Conservation (phyloP, 1,140 invertebrate species). For the Copidosoma floridanum region DNA sequence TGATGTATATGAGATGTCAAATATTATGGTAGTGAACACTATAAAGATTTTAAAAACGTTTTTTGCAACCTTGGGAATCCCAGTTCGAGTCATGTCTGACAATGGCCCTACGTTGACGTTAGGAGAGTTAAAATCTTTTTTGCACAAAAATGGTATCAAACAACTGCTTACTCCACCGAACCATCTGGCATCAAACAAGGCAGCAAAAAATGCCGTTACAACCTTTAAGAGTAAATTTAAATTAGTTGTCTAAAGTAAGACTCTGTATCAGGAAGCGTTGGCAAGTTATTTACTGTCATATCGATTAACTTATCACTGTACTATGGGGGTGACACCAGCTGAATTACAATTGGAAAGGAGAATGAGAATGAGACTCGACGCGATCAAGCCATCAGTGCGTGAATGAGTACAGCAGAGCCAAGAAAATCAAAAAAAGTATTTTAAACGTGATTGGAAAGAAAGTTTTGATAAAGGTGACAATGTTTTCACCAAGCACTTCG, state of each 20-base stretch:
- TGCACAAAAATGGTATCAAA: neutral
- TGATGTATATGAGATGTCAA: constrained; percentile 8
- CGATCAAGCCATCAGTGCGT: too few species aligned
- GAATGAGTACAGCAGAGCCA: too few species aligned
- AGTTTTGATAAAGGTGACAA: too few species aligned
- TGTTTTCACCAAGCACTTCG: too few species aligned
- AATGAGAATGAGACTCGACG: too few species aligned
- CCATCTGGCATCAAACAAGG: neutral
- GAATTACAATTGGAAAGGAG: too few species aligned
- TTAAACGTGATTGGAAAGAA: too few species aligned
- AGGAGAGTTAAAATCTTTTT: constrained; percentile 1
- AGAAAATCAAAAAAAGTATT: too few species aligned
- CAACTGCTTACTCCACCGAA: constrained; percentile 1
- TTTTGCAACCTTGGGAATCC: constrained; percentile 18
- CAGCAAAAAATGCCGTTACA: neutral
- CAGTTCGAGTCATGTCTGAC: constrained; percentile 11
- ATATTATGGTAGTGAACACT: neutral
- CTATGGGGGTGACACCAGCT: too few species aligned
- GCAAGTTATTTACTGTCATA: constrained; percentile 27
- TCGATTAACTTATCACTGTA: too few species aligned
- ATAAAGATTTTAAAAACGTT: constrained; percentile 8
- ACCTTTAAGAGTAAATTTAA: constrained; percentile 31
- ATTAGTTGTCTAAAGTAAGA: constrained; percentile 4
- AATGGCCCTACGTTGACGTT: constrained; percentile 7
- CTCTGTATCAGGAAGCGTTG: neutral